phyloP scores from a whole-genome alignment of 2,888 invertebrate species.

The Lacanobia oleracea region DNA sequence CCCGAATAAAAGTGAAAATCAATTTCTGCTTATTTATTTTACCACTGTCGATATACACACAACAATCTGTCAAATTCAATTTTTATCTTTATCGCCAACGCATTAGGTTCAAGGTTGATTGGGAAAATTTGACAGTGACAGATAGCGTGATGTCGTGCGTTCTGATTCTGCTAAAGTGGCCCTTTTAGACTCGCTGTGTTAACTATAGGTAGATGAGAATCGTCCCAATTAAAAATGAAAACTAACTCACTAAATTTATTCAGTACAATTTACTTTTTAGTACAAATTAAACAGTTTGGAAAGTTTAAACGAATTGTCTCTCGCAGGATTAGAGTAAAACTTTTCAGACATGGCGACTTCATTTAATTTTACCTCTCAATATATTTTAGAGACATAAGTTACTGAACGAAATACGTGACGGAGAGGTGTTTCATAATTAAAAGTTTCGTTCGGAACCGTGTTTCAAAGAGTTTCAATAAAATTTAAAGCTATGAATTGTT shows the following conservation, averaged over 20 bases:
- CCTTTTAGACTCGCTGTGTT: too few species aligned
- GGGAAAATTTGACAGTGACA: too few species aligned
- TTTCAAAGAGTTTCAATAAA: conserved; percentile 35
- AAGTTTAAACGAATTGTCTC: conserved; percentile 57
- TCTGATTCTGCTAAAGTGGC: too few species aligned
- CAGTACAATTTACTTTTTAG: conserved; percentile 30
- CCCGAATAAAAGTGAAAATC: too few species aligned
- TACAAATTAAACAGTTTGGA: conserved; percentile 51
- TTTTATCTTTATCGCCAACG: too few species aligned
- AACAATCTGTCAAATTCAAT: too few species aligned
- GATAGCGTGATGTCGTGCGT: too few species aligned
- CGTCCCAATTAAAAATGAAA: conserved; percentile 15
- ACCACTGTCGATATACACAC: too few species aligned
- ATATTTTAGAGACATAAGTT: conserved; percentile 41
- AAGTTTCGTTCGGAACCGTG: conserved; percentile 48
- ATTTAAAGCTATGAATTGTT: conserved; percentile 16
- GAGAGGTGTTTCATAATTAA: conserved; percentile 34
- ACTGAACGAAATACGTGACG: conserved; percentile 47
- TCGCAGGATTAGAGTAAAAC: conserved; percentile 32
- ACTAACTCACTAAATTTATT: conserved; percentile 38
- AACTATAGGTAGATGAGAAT: background rate
- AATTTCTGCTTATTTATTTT: too few species aligned
- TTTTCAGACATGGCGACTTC: conserved; percentile 39
- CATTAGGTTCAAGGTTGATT: too few species aligned
- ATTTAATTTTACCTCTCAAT: conserved; percentile 48